Evolutionary conservation across 2,888 invertebrate genomes (phyloP).

Genomic region (Chloromyia formosa): DNA sequence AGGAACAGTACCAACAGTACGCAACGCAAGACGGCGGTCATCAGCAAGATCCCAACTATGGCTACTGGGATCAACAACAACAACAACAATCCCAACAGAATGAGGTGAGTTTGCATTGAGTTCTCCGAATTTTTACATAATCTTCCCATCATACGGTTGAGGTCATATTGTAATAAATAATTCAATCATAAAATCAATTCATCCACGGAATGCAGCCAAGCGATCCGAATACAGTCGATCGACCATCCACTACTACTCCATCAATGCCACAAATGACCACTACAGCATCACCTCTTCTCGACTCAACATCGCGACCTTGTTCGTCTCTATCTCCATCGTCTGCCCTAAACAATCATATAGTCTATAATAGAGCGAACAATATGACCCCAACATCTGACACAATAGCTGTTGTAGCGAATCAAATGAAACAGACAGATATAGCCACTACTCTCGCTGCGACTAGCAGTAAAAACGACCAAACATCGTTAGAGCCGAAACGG

Average conservation of each 20-base stretch:
- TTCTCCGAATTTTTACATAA: not conserved
- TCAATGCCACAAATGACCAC: not conserved
- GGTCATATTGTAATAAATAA: conserved; percentile 33
- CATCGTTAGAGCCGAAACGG: conserved; percentile 14
- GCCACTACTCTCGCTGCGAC: not conserved
- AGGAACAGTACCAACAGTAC: conserved; percentile 38
- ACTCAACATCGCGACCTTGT: not conserved
- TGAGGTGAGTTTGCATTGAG: conserved; percentile 49
- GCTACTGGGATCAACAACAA: conserved; percentile 47
- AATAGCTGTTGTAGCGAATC: conserved; percentile 16
- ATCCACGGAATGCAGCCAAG: conserved; percentile 48
- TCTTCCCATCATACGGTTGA: not conserved
- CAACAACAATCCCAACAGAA: conserved; percentile 50
- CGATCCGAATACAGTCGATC: conserved; percentile 24
- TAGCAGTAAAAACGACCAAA: conserved; percentile 3
- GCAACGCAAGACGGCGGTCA: not conserved
- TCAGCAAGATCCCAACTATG: conserved; percentile 20
- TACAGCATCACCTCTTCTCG: conserved; percentile 17
- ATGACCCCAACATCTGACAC: conserved; percentile 12
- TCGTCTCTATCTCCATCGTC: conserved; percentile 3
- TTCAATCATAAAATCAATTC: conserved; percentile 37
- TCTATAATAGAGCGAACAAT: conserved; percentile 13
- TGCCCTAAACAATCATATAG: conserved; percentile 17
- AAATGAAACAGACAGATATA: conserved; percentile 16
- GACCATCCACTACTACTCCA: not conserved